Base-by-base conservation (phyloP, 2,113 vertebrate genomes). In the Forbesichthys agassizii region DNA sequence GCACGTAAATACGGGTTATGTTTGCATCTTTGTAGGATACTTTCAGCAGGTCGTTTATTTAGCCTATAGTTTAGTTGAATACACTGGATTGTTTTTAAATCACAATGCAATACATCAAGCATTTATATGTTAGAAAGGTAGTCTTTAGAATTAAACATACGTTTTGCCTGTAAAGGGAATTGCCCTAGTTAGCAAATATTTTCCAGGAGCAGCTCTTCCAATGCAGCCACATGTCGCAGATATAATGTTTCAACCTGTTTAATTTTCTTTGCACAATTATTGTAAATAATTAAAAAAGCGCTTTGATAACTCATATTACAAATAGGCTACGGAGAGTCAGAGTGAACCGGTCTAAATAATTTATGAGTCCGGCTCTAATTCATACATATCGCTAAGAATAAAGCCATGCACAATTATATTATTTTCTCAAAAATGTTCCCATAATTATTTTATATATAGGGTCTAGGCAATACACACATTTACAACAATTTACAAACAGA, bases 281-380 rank as follows among this genome's bases (percentile, higher is more conserved):
- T 90, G 92, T 99, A 95, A 98, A 98, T 99, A 97, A 98, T 99
- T 91, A 94, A 93, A 96, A 91, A 89, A 86, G 93, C 87, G 93
- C 95, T 94, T 96, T 95, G 95, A 98, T 96, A 97, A 96, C 96
- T 98, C 95, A 92, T 96, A 94, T 98, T 98, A 97, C 96, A 93
- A 92, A 94, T 93, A 27, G 27, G 27, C 27, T 27, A 94, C 93
- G 93, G 91, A 94, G 93, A 93, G 94, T 93, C 94, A 92, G 91
- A 94, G 88, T 83, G 93, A 84, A 82, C 75, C 93, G 90, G 92
- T 91, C 96, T 99, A 87, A 96, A 99, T 98, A 95, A 98, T 98
- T 96, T 83, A 97, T 64, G 62, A 70, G 75, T 55, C 58, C 84
- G 77, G 86, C 60, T 88, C 70, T 82, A 74, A 77, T 84, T 88